These are phyloP conservation scores for Uropetala carovei DNA, from an alignment of 2,888 invertebrate genomes.

Conservation along the genomic window DNA sequence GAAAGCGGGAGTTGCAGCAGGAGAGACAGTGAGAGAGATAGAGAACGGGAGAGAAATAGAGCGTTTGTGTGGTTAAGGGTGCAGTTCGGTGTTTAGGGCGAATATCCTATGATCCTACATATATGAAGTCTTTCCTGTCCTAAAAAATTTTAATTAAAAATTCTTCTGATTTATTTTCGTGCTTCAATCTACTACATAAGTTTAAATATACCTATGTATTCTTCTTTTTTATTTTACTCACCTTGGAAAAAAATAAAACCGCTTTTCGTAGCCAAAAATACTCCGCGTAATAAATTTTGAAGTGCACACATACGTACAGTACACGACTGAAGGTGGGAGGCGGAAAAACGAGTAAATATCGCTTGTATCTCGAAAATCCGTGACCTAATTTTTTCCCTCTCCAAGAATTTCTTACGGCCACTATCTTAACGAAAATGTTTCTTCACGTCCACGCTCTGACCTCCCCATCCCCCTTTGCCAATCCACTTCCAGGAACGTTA, in stretches of 20 bases:
- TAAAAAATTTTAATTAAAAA: no score
- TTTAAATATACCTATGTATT: no score
- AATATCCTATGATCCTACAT: no score
- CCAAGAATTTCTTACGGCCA: not conserved
- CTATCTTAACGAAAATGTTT: slow-evolving; percentile 5
- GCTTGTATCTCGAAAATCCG: not conserved
- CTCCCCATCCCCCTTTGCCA: not conserved
- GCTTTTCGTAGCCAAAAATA: no score
- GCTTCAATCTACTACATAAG: no score
- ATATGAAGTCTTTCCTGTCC: no score
- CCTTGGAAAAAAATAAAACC: no score
- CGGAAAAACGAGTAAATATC: not conserved
- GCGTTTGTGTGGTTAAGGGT: not conserved
- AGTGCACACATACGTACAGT: no score
- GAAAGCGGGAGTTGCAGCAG: not conserved
- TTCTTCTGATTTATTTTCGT: no score
- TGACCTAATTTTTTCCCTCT: slow-evolving; percentile 49
- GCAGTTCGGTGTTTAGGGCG: not conserved
- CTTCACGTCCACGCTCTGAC: not conserved
- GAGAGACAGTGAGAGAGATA: not conserved
- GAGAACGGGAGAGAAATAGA: not conserved
- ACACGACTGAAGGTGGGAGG: no score
- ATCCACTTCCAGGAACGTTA: not conserved
- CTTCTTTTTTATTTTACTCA: no score
- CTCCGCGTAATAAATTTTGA: no score